Base-by-base conservation (phyloP, 2,888 invertebrate species). In the Zaprionus bogoriensis region DNA sequence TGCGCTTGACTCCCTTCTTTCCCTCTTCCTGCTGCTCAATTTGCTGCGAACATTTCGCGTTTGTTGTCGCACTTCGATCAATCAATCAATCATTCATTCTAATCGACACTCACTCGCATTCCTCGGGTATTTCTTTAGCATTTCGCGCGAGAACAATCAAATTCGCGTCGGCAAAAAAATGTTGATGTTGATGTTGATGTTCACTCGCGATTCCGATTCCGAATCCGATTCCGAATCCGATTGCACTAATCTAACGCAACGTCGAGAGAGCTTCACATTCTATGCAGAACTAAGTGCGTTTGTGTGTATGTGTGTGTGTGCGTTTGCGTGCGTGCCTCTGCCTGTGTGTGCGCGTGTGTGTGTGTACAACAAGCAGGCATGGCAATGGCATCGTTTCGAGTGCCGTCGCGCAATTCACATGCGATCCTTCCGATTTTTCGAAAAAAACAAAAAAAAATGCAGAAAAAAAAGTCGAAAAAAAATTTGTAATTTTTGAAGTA, bases 311-410 rank as follows among this genome's bases (percentile, higher is more conserved):
- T 48, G 48, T 62, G 27, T 59, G 54, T 44, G 51, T 42, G 12
- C 28, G 17, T 27, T 17, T 45, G 25, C 25, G 32, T 30, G 22
- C 36, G 36, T 45, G 32, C 19, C 23, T 52, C 1, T n/a, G 51
- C 42, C 42, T 65, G 32, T 58, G 52, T 45, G 58, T 50, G n/a
- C n/a, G 27, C n/a, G 14, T 45, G 36, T 45, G 32, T 44, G 30
- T 45, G 36, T 45, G 36, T n/a, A n/a, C n/a, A n/a, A 59, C 28
- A 57, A 55, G 47, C 46, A 60, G 46, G 38, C 38, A 73, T 68
- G 71, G 55, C 73, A 72, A 72, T 72, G 68, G 68, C 71, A 66
- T 69, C 66, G 69, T 73, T 69, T 73, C 61, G 44, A 66, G 12
- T 55, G 68, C 73, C 76, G 66, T 63, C 70, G 76, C 69, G 62